Evolutionary conservation across 1,140 invertebrate genomes (phyloP).

Genomic region (Drosophila truncata): DNA sequence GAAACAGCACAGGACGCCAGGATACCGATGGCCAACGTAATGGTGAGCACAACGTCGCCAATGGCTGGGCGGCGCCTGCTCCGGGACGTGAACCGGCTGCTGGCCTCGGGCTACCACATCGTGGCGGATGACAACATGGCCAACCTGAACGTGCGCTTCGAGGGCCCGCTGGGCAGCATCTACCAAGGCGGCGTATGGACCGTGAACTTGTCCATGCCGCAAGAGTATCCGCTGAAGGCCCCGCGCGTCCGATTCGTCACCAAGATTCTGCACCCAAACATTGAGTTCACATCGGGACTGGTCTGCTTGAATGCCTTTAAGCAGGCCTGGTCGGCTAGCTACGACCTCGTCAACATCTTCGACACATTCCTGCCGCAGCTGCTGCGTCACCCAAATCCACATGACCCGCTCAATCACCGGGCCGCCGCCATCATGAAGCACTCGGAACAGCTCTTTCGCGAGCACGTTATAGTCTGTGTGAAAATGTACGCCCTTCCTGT

Average conservation of each 20-base stretch:
- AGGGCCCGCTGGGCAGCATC: slow-evolving; percentile 97
- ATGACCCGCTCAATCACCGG: slow-evolving; percentile 98
- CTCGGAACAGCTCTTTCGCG: slow-evolving; percentile 99
- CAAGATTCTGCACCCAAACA: slow-evolving; percentile 99
- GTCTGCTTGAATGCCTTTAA: slow-evolving; percentile 99
- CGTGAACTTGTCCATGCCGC: slow-evolving; percentile 98
- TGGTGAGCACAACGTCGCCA: slow-evolving; percentile 96
- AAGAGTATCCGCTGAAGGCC: slow-evolving; percentile 99
- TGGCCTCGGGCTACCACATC: slow-evolving; percentile 99
- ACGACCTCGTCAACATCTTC: slow-evolving; percentile 99
- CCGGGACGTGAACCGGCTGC: slow-evolving; percentile 99
- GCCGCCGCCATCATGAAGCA: slow-evolving; percentile 99
- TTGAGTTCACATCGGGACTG: slow-evolving; percentile 99
- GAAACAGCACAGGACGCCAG: slow-evolving; percentile 51
- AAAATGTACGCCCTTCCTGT: slow-evolving; percentile 93
- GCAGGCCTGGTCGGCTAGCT: slow-evolving; percentile 95
- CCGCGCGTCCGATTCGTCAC: slow-evolving; percentile 99
- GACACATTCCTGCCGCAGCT: slow-evolving; percentile 99
- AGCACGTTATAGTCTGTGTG: slow-evolving; percentile 98
- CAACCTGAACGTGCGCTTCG: slow-evolving; percentile 99
- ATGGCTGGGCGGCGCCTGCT: slow-evolving; percentile 99
- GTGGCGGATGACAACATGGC: slow-evolving; percentile 98
- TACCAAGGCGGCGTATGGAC: slow-evolving; percentile 99
- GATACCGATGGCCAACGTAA: slow-evolving; percentile 60
- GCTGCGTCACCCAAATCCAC: slow-evolving; percentile 99